Evolutionary conservation across 2,797 vertebrate genomes (phyloP).

Genomic region (Rhynchonycteris naso): DNA sequence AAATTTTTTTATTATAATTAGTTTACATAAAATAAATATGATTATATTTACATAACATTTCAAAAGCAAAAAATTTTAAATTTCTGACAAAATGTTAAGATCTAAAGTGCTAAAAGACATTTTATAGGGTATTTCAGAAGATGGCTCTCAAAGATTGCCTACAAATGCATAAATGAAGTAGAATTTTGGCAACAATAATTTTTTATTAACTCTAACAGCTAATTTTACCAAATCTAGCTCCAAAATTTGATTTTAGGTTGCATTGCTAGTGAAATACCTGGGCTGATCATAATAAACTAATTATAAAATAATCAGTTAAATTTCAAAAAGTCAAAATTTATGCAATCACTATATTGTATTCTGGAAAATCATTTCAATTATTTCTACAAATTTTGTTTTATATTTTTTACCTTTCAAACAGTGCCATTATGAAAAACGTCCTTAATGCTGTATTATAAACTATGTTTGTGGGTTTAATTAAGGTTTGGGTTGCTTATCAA

Average conservation of each 20-base stretch:
- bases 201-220: neutral
- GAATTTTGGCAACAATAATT: neutral
- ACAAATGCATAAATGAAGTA: neutral
- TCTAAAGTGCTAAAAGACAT: neutral
- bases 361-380: neutral
- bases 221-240: neutral
- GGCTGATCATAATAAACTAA: neutral
- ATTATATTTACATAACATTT: constrained; percentile 8
- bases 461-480: neutral
- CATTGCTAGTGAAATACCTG: neutral
- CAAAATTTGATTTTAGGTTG: neutral
- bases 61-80: neutral
- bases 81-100: neutral
- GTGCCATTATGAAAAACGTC: neutral
- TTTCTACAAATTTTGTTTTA: neutral
- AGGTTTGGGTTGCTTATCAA: constrained; percentile 4
- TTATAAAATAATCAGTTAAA: neutral
- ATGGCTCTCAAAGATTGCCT: neutral
- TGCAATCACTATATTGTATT: neutral
- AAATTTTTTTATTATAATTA: constrained; percentile 2
- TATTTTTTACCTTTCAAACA: constrained; percentile 27
- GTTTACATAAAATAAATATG: constrained; percentile 33
- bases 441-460: neutral
- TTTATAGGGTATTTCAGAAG: constrained; percentile 48
- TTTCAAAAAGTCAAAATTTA: neutral